Conservation (phyloP, 2,888 invertebrate species). For the Allacma fusca region DNA sequence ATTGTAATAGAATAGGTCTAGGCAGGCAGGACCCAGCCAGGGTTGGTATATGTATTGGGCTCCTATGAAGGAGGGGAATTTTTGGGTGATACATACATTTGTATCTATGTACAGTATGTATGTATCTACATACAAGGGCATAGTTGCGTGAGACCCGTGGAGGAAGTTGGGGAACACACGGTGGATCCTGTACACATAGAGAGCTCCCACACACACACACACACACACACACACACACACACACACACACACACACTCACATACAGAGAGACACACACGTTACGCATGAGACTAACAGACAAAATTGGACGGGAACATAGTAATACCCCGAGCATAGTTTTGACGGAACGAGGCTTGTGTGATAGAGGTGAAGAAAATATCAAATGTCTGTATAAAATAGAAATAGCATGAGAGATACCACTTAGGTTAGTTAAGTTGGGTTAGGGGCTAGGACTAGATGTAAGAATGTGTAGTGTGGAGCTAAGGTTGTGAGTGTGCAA, state of each 20-base stretch:
- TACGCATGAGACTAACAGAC: not conserved
- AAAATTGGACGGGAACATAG: not conserved
- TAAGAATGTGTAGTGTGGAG: slow-evolving; percentile 5
- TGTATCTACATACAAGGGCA: not conserved
- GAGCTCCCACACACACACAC: slow-evolving; percentile 31
- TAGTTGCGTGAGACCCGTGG: not conserved
- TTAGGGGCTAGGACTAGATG: not conserved
- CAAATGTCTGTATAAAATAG: slow-evolving; percentile 9
- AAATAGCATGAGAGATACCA: slow-evolving; percentile 10
- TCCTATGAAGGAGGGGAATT: too few relatives aligned
- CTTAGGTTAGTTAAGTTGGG: slow-evolving; percentile 26
- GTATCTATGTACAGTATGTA: too few relatives aligned
- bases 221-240: not conserved
- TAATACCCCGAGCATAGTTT: not conserved
- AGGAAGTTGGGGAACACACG: not conserved
- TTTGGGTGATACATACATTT: too few relatives aligned
- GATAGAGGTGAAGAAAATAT: slow-evolving; percentile 17
- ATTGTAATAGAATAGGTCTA: too few relatives aligned
- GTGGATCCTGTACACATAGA: slow-evolving; percentile 10
- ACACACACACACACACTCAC: not conserved
- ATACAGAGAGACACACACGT: too few relatives aligned
- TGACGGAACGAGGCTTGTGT: not conserved
- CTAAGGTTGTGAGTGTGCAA: slow-evolving; percentile 27
- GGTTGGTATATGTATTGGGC: too few relatives aligned
- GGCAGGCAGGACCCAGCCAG: too few relatives aligned